Evolutionary conservation across 2,888 invertebrate species (phyloP), one percentile per base, ranked within the genome.

Genomic region (Oscheius onirici): DNA sequence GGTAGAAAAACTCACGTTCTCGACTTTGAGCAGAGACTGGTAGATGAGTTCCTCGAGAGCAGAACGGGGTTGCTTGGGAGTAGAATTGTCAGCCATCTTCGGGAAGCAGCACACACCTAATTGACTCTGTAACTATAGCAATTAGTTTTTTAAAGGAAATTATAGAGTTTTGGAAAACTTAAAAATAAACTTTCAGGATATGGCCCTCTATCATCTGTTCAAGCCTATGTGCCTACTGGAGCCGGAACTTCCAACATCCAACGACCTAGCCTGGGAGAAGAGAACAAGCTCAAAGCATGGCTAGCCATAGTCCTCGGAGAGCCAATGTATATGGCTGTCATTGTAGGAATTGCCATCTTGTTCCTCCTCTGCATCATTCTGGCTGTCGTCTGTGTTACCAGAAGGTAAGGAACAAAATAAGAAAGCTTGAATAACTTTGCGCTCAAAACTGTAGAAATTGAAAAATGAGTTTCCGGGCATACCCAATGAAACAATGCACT

Each of bases 121-220:
- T n/a, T n/a, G n/a, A n/a, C n/a, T n/a, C n/a, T n/a, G n/a, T n/a
- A n/a, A n/a, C n/a, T n/a, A 43, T 43, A 43, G 10, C n/a, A n/a
- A n/a, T n/a, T n/a, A n/a, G n/a, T n/a, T n/a, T n/a, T n/a, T 20
- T 15, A 6, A 51, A 51, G n/a, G 20, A 20, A 41, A 60, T 1
- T 34, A 11, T 28, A 8, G 60, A 60, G 28, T n/a, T 13, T 15
- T 13, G 57, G 15, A n/a, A n/a, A n/a, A n/a, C n/a, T n/a, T n/a
- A n/a, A n/a, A n/a, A n/a, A n/a, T n/a, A n/a, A n/a, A n/a, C 51
- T 52, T 77, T 24, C 65, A 80, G 79, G 95, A 1, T 92, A 93
- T 83, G 95, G 96, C 0, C 96, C 97, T 0, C 92, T 93, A 88
- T 94, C 95, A 0, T 90, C 92, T 0, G 73, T 82, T 11, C 75